Percentiles rank a stretch among this genome's conserved stretches.
Evolutionary conservation across 2,888 invertebrate species (phyloP).

Genomic region (Nomada flava): DNA sequence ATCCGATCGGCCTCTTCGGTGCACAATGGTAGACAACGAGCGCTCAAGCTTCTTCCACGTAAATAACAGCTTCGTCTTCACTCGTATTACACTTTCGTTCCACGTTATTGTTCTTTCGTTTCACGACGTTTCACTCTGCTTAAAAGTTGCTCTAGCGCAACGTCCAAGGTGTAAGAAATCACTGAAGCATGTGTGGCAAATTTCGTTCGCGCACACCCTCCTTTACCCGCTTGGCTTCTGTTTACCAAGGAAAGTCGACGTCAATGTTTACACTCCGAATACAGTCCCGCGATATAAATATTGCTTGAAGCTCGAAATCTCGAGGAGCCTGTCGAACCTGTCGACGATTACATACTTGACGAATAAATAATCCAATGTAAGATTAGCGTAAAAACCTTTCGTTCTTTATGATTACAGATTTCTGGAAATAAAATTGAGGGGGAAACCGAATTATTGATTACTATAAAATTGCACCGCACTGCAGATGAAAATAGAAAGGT

Average conservation of each 20-base stretch:
- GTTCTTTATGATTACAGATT: constrained; percentile 34
- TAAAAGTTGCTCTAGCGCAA: neutral
- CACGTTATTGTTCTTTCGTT: neutral
- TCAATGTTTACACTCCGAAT: constrained; percentile 1
- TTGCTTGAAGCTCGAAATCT: neutral
- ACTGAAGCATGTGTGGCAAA: neutral
- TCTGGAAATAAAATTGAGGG: neutral
- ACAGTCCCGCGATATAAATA: neutral
- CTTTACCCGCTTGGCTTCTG: neutral
- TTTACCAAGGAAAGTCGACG: constrained; percentile 34
- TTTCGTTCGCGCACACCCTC: neutral
- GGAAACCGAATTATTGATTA: constrained; percentile 5
- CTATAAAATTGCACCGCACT: constrained; percentile 25
- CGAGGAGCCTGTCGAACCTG: neutral
- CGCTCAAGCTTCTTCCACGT: neutral
- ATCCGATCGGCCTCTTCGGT: neutral
- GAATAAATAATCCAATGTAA: neutral
- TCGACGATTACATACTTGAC: neutral
- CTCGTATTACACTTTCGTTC: neutral
- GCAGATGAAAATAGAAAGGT: constrained; percentile 42
- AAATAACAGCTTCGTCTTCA: neutral
- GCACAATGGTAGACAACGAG: neutral
- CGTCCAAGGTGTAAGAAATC: neutral
- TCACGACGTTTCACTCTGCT: neutral
- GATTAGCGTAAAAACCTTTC: neutral